Conservation (phyloP, 2,888 invertebrate species). For the Cephus rjabovi region DNA sequence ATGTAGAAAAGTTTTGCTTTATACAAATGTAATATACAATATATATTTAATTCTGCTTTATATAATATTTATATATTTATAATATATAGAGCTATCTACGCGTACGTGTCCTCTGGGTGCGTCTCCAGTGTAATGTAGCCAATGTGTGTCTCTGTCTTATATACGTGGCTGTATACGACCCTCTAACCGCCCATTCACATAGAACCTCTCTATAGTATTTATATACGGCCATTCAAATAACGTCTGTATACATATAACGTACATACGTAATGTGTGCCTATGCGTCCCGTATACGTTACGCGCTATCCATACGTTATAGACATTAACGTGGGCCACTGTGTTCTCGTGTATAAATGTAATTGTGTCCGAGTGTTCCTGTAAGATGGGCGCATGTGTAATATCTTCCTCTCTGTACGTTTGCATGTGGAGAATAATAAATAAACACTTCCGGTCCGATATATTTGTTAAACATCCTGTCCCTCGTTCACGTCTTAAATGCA, state of each 20-base stretch:
- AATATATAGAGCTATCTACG: slow-evolving; percentile 62
- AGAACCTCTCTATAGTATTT: no score
- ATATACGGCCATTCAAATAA: no score
- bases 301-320: slow-evolving; percentile 27
- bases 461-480: slow-evolving; percentile 33
- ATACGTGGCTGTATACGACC: no score
- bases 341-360: slow-evolving; percentile 10
- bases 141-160: no score
- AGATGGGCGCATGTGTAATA: no score
- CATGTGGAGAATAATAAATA: slow-evolving; percentile 51
- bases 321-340: slow-evolving; percentile 1
- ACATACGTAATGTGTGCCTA: no score
- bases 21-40: slow-evolving; percentile 67
- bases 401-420: slow-evolving; percentile 3
- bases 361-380: no score
- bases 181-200: no score
- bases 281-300: no score
- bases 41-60: slow-evolving; percentile 31
- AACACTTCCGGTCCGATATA: slow-evolving; percentile 43
- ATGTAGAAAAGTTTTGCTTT: slow-evolving; percentile 64
- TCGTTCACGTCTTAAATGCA: slow-evolving; percentile 59
- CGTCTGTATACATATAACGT: no score
- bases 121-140: no score
- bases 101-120: slow-evolving; percentile 30
- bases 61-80: slow-evolving; percentile 13